Conservation (phyloP, 1,140 invertebrate genomes). For the Zaprionus davidi region DNA sequence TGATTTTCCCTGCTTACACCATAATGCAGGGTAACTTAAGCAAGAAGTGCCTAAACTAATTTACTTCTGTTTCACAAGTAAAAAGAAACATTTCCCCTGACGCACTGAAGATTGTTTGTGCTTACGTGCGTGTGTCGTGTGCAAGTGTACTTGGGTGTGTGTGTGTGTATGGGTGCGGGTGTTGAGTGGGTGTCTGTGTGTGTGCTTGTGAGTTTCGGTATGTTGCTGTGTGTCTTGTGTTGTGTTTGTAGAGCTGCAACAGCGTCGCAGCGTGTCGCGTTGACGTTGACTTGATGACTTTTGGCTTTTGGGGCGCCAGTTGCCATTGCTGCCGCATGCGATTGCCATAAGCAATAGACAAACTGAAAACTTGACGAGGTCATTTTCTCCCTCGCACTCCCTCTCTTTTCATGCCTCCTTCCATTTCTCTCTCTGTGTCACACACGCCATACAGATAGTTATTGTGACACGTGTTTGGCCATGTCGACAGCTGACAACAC, state of each 20-base stretch:
- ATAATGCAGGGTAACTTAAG: conserved; percentile 11
- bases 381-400: not conserved
- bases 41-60: not conserved
- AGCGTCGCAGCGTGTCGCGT: conserved; percentile 17
- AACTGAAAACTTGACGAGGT: not conserved
- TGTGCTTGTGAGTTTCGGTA: not conserved
- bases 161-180: not conserved
- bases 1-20: not conserved
- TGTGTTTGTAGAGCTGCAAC: not conserved
- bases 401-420: not conserved
- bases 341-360: conserved; percentile 40
- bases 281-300: conserved; percentile 48
- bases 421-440: not conserved
- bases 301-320: conserved; percentile 42
- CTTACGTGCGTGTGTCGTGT: not conserved
- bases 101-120: conserved; percentile 25
- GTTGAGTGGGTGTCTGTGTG: conserved; percentile 2
- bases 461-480: conserved; percentile 1
- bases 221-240: not conserved
- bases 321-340: conserved; percentile 29
- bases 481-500: conserved; percentile 6
- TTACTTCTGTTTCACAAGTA: conserved; percentile 25
- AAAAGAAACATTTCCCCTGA: conserved; percentile 44
- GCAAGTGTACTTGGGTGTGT: not conserved
- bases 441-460: not conserved